phyloP scores from a whole-genome alignment of 2,888 invertebrate genomes.

The Metalampra italica region DNA sequence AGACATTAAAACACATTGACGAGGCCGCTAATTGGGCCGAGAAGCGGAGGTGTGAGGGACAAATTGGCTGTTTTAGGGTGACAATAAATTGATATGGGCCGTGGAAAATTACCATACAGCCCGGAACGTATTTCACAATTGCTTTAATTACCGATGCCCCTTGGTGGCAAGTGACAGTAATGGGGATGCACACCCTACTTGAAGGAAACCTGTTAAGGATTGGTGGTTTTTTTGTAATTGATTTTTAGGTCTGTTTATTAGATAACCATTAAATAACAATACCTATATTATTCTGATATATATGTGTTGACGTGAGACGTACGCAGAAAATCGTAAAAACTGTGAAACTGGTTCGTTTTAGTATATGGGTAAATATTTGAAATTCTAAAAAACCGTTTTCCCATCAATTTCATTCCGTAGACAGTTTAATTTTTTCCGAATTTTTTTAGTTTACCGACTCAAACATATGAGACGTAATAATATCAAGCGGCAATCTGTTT shows the following conservation, averaged over 20 bases:
- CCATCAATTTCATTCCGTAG: too few relatives aligned
- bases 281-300: too few relatives aligned
- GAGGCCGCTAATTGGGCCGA: slow-evolving; percentile 63
- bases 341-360: too few relatives aligned
- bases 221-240: slow-evolving; percentile 34
- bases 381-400: too few relatives aligned
- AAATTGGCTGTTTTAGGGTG: slow-evolving; percentile 69
- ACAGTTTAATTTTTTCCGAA: too few relatives aligned
- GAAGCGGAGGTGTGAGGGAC: slow-evolving; percentile 54
- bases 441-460: too few relatives aligned
- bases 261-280: too few relatives aligned
- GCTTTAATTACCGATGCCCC: slow-evolving; percentile 61
- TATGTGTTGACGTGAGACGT: too few relatives aligned
- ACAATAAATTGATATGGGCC: slow-evolving; percentile 73
- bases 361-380: too few relatives aligned
- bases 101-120: slow-evolving; percentile 65
- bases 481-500: too few relatives aligned
- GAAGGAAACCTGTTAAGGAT: slow-evolving; percentile 10
- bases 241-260: neutral
- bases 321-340: too few relatives aligned
- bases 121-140: slow-evolving; percentile 64
- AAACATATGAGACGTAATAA: too few relatives aligned
- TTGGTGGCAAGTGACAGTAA: slow-evolving; percentile 46
- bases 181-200: slow-evolving; percentile 32
- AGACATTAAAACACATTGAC: slow-evolving; percentile 56